Percentiles rank a stretch among this genome's conserved stretches.
phyloP scores from a whole-genome alignment of 2,888 invertebrate genomes.

The Timema podura region DNA sequence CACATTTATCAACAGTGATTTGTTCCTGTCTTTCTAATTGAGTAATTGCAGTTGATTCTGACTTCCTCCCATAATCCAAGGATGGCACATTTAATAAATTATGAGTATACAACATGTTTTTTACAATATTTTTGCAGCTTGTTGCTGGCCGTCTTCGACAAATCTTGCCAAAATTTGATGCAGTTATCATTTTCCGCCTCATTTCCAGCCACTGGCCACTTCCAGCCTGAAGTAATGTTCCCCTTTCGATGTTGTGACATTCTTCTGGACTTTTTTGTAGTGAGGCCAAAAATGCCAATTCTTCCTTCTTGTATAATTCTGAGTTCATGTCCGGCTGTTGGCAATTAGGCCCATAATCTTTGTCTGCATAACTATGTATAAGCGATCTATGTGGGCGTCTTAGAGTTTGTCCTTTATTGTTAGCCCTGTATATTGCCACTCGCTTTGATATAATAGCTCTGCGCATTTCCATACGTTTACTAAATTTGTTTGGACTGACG shows the following conservation, averaged over 20 bases:
- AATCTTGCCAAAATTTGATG: background rate
- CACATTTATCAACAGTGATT: conserved; percentile 31
- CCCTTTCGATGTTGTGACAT: conserved; percentile 35
- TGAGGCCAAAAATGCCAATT: background rate
- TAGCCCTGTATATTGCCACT: background rate
- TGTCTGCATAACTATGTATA: background rate
- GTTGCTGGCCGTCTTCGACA: background rate
- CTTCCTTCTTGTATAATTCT: background rate
- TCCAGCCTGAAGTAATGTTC: conserved; percentile 9
- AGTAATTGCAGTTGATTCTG: conserved; percentile 28
- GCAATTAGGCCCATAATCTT: background rate
- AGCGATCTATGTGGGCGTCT: background rate
- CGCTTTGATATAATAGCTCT: background rate
- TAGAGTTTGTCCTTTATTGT: background rate
- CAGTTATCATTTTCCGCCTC: background rate
- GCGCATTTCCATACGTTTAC: background rate
- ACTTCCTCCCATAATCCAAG: conserved; percentile 29
- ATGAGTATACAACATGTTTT: background rate
- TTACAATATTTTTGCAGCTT: background rate
- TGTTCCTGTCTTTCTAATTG: conserved; percentile 25
- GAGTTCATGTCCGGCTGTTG: background rate
- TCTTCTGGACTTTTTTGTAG: conserved; percentile 28
- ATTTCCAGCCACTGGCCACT: background rate
- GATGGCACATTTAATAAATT: conserved; percentile 16
- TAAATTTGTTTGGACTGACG: background rate